Base-by-base conservation (phyloP, 2,888 invertebrate species). In the Tillus elongatus region DNA sequence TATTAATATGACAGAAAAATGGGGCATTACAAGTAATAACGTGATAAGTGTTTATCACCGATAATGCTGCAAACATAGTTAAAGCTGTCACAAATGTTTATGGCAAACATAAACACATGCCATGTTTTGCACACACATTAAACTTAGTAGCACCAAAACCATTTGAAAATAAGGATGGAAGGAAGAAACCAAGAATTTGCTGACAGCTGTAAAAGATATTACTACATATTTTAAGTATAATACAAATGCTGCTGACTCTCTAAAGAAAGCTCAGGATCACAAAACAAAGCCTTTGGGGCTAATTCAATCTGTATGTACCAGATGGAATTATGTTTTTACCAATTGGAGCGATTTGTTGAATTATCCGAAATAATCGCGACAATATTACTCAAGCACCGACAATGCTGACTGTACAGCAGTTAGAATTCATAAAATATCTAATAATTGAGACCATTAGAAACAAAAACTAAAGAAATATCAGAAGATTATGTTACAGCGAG, bases 261-360 rank as follows among this genome's bases (percentile, higher is more conserved):
- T 51, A 29, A 37, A 40, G 36, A 51, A 50, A 41, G 40, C 41
- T 19, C 51, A 52, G 38, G 35, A 43, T 35, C 34, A 45, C 15
- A 26, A 16, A 40, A 19, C 41, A 41, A 41, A 41, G 27, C 39
- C 45, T 30, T 42, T 50, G 13, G 45, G 42, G 41, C 39, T 52
- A 24, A 47, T 48, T 36, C 51, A 52, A 40, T 45, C 44, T 30
- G 51, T 54, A 35, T 43, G 43, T 30, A 53, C 51, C 4, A 36
- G 50, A 38, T 55, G 52, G 52, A 55, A 55, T 41, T 53, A 51
- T 15, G 43, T 44, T 43, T 35, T 36, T 44, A 49, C 35, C 45
- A 48, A 42, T 34, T 54, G 33, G 50, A 30, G 19, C 42, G 46
- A 33, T 51, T 50, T 46, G 43, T 46, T 26, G 19, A 44, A 35